Percentiles rank a stretch among this genome's conserved stretches.
These are phyloP conservation scores for Argyresthia goedartella DNA, from an alignment of 2,888 invertebrate species.

Conservation along the genomic window DNA sequence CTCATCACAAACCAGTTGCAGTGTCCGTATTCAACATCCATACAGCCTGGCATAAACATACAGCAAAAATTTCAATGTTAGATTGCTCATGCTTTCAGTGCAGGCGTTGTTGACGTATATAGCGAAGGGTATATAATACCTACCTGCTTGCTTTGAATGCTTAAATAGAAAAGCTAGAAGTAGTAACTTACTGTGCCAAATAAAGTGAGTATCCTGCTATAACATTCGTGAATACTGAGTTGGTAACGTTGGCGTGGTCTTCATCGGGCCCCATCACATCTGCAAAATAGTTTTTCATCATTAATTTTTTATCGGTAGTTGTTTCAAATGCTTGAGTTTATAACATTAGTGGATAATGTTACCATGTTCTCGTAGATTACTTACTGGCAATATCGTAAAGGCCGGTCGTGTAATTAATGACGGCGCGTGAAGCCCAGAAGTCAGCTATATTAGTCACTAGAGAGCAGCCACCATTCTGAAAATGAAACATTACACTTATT, in stretches of 20 bases:
- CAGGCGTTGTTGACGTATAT: too few relatives aligned
- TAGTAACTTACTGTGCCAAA: constrained; percentile 60
- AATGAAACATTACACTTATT: constrained; percentile 11
- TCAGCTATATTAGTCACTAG: constrained; percentile 69
- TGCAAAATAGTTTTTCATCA: constrained; percentile 16
- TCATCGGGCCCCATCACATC: constrained; percentile 76
- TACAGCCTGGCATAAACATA: too few relatives aligned
- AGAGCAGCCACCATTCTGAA: constrained; percentile 68
- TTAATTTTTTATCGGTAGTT: neutral
- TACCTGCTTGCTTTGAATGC: too few relatives aligned
- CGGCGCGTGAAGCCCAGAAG: constrained; percentile 70
- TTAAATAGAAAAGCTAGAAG: too few relatives aligned
- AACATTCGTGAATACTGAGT: constrained; percentile 72
- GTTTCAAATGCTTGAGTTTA: neutral
- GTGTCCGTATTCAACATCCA: too few relatives aligned
- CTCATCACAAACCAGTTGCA: too few relatives aligned
- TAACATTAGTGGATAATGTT: too few relatives aligned
- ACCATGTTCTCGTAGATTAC: neutral
- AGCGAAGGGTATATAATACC: too few relatives aligned
- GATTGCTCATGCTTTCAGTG: too few relatives aligned
- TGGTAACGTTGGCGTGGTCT: constrained; percentile 69
- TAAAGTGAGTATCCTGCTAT: constrained; percentile 69
- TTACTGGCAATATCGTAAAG: constrained; percentile 65
- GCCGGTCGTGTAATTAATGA: constrained; percentile 54
- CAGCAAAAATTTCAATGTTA: too few relatives aligned